phyloP scores from a whole-genome alignment of 92 coral and sea anemone genomes.

The Pocillopora meandrina region DNA sequence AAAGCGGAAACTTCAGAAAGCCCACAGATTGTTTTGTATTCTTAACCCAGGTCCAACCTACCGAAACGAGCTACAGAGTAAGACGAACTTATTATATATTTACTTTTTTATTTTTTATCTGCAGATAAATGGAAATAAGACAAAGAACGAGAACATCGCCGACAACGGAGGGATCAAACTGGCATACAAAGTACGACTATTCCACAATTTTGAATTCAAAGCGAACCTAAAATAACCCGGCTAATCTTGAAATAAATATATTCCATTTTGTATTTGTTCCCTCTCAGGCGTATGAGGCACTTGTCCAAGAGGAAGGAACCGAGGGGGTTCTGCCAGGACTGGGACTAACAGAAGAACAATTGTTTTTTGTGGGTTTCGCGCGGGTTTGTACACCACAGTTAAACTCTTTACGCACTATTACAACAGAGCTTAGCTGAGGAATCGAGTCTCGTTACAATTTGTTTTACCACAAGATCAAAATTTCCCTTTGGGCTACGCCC shows the following conservation, averaged over 20 bases:
- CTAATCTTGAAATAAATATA: neutral
- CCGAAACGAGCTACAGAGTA: neutral
- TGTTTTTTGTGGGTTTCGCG: slow-evolving; percentile 71
- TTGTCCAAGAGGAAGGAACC: slow-evolving; percentile 33
- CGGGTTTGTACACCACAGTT: slow-evolving; percentile 34
- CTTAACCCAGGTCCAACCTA: too few species aligned
- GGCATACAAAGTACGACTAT: slow-evolving; percentile 47
- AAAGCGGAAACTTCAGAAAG: too few species aligned
- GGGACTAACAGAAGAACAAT: slow-evolving; percentile 67
- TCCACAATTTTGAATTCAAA: neutral
- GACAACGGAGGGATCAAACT: slow-evolving; percentile 74
- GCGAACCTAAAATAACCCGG: neutral
- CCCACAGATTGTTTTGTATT: too few species aligned
- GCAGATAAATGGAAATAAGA: slow-evolving; percentile 66
- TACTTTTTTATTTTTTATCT: neutral
- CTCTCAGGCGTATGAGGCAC: slow-evolving; percentile 63
- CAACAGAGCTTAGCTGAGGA: neutral
- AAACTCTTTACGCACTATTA: neutral
- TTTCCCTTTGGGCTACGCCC: too few species aligned
- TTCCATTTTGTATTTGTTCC: neutral
- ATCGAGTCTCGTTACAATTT: neutral
- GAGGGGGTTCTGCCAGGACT: slow-evolving; percentile 70
- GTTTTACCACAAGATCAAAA: too few species aligned
- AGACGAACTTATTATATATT: neutral
- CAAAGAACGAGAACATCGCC: slow-evolving; percentile 71